These are phyloP conservation scores for Periophthalmus magnuspinnatus DNA, from an alignment of 2,797 vertebrate species.

Conservation along the genomic window DNA sequence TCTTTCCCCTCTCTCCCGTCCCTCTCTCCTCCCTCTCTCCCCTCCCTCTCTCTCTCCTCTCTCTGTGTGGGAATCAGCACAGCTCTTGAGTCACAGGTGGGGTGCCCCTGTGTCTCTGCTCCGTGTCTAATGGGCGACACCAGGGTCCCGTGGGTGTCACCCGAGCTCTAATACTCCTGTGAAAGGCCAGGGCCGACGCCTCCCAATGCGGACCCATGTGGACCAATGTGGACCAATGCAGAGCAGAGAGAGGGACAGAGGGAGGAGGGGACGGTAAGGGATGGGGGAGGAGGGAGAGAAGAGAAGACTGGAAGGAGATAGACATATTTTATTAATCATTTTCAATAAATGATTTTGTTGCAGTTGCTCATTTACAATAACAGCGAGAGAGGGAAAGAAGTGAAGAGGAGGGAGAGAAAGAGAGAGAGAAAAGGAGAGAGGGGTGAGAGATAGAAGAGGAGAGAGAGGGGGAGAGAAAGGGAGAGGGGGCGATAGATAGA, in stretches of 20 bases:
- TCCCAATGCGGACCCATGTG: conserved; percentile 71
- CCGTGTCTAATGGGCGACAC: conserved; percentile 60
- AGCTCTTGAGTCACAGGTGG: conserved; percentile 81
- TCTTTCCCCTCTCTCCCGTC: too few relatives aligned
- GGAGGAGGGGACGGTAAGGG: conserved; percentile 9
- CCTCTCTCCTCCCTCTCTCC: too few relatives aligned
- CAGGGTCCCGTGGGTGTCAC: conserved; percentile 79
- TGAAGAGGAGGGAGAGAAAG: too few relatives aligned
- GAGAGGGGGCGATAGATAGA: too few relatives aligned
- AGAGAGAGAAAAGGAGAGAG: too few relatives aligned
- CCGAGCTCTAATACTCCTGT: conserved; percentile 85
- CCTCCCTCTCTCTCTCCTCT: conserved; percentile 33
- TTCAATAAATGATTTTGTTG: too few relatives aligned
- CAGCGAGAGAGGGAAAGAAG: not conserved
- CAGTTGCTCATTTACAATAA: too few relatives aligned
- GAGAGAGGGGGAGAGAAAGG: too few relatives aligned
- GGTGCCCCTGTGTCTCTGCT: conserved; percentile 77
- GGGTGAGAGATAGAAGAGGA: too few relatives aligned
- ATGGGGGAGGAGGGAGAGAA: not conserved
- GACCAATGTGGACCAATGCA: conserved; percentile 32
- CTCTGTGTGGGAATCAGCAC: conserved; percentile 77
- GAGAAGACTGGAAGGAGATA: too few relatives aligned
- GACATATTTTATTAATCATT: not conserved
- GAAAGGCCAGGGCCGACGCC: conserved; percentile 79
- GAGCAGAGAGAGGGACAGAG: conserved; percentile 42